These are phyloP conservation scores for Polietes domitor DNA, from an alignment of 2,888 invertebrate genomes.

Conservation along the genomic window DNA sequence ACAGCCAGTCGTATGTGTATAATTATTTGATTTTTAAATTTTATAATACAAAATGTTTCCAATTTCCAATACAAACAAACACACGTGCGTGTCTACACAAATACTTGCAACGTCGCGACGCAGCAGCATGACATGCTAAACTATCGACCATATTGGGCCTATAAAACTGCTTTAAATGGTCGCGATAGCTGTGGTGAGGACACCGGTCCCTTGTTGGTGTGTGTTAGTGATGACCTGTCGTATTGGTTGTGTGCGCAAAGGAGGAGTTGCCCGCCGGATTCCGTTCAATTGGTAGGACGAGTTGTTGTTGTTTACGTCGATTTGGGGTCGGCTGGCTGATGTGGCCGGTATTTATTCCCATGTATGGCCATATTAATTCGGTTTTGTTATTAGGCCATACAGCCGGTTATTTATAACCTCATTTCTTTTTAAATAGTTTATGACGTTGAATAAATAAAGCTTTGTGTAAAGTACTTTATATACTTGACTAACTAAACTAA, in stretches of 20 bases:
- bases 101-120: neutral
- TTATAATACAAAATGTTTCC: conserved; percentile 15
- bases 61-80: conserved; percentile 6
- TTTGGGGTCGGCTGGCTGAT: neutral
- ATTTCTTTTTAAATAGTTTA: conserved; percentile 46
- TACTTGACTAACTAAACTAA: conserved; percentile 12
- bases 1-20: neutral
- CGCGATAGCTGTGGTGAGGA: neutral
- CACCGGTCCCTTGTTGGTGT: conserved; percentile 17
- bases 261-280: neutral
- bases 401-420: conserved; percentile 45
- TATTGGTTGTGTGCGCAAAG: neutral
- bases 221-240: neutral
- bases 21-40: conserved; percentile 43
- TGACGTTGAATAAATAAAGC: conserved; percentile 42
- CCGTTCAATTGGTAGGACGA: neutral
- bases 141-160: conserved; percentile 22
- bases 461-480: neutral
- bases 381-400: conserved; percentile 50
- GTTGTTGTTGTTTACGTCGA: no score
- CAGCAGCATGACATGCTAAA: conserved; percentile 5
- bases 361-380: conserved; percentile 38
- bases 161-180: conserved; percentile 25
- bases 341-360: neutral
- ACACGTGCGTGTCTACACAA: conserved; percentile 37